phyloP scores from a whole-genome alignment of 30 jellyfish, hydroid and myxozoan species.

The Rhopilema esculentum region DNA sequence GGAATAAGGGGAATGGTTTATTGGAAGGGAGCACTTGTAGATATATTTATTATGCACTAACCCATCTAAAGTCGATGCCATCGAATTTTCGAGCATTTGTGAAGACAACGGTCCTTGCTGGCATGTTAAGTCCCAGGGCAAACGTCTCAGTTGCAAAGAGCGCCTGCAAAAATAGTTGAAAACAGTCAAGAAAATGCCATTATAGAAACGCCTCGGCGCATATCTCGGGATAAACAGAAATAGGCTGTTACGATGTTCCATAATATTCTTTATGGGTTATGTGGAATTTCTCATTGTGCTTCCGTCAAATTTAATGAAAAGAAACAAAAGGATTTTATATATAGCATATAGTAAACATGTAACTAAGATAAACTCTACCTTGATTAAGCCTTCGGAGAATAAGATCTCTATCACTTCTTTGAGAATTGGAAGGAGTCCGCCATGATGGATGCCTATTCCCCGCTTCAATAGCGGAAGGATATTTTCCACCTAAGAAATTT shows the following conservation, averaged over 20 bases:
- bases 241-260: no score
- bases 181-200: neutral
- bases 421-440: slow-evolving; percentile 97
- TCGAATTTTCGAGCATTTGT: slow-evolving; percentile 97
- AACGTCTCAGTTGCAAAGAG: slow-evolving; percentile 99
- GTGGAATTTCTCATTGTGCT: no score
- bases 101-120: slow-evolving; percentile 99
- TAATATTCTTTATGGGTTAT: no score
- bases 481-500: slow-evolving; percentile 85
- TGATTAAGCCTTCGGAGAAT: slow-evolving; percentile 97
- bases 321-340: no score
- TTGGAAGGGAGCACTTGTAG: no score
- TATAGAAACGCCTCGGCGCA: neutral
- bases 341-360: no score
- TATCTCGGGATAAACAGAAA: neutral
- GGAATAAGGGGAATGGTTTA: no score
- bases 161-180: slow-evolving; percentile 52
- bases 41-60: no score
- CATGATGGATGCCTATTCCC: slow-evolving; percentile 99
- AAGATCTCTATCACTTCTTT: slow-evolving; percentile 97
- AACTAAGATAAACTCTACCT: slow-evolving; percentile 54
- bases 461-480: slow-evolving; percentile 92
- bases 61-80: slow-evolving; percentile 97
- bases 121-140: slow-evolving; percentile 99
- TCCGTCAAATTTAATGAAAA: no score